A percentile compares a stretch with the other conserved stretches of the same genome.
Evolutionary conservation across 1,140 invertebrate genomes (phyloP).

Genomic region (Mesaphorura yosii): DNA sequence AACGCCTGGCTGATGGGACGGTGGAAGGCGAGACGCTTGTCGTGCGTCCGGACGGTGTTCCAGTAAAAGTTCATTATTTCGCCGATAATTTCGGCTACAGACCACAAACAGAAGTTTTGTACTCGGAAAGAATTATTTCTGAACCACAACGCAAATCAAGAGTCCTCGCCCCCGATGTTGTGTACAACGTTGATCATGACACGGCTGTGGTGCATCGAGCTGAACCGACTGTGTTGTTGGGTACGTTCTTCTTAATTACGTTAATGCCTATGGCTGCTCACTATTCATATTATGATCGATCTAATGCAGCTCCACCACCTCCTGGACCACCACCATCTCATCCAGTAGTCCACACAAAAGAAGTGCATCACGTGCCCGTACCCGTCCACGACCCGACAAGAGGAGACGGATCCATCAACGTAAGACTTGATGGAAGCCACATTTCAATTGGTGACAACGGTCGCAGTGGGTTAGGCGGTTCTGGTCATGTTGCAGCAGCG

Average conservation of each 20-base stretch:
- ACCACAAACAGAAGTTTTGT: constrained; percentile 30
- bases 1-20: constrained; percentile 22
- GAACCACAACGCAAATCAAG: constrained; percentile 3
- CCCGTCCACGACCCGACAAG: neutral
- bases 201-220: too few species aligned
- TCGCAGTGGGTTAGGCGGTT: constrained; percentile 6
- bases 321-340: neutral
- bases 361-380: neutral
- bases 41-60: constrained; percentile 27
- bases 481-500: constrained; percentile 15
- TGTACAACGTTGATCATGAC: constrained; percentile 6
- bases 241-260: neutral
- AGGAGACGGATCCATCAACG: constrained; percentile 1
- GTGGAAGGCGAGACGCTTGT: constrained; percentile 31
- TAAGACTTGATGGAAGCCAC: constrained; percentile 4
- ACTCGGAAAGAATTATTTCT: constrained; percentile 20
- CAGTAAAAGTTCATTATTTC: constrained; percentile 30
- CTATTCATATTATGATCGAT: neutral
- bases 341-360: neutral
- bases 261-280: neutral
- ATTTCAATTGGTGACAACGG: constrained; percentile 12
- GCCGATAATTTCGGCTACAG: constrained; percentile 28
- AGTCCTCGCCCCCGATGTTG: constrained; percentile 16
- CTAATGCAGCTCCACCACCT: constrained; percentile 7
- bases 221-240: constrained; percentile 11